Evolutionary conservation across 2,797 vertebrate species (phyloP).

Genomic region (Zenarchopterus dispar): DNA sequence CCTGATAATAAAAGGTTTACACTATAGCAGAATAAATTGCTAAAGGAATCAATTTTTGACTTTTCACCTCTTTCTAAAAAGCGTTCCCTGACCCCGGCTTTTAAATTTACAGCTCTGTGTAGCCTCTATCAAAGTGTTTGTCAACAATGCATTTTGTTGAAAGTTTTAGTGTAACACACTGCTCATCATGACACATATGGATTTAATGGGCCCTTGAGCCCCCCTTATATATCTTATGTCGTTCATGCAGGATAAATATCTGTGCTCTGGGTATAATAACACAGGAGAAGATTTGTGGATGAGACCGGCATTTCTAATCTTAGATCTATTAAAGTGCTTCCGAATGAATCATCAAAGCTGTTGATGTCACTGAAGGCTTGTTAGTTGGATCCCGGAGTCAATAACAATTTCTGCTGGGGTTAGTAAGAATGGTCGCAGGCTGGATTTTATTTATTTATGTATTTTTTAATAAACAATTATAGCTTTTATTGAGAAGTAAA

Average conservation of each 20-base stretch:
- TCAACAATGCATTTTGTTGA: constrained; percentile 64
- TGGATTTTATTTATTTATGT: not conserved
- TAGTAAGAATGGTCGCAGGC: constrained; percentile 40
- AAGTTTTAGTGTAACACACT: constrained; percentile 76
- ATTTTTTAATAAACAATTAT: constrained; percentile 28
- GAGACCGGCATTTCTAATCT: constrained; percentile 71
- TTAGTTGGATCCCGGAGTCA: constrained; percentile 64
- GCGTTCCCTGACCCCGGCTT: constrained; percentile 75
- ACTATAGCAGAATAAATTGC: constrained; percentile 75
- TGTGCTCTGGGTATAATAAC: constrained; percentile 70
- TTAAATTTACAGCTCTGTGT: constrained; percentile 72
- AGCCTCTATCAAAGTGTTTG: constrained; percentile 72
- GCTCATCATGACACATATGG: constrained; percentile 76
- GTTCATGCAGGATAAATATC: constrained; percentile 68
- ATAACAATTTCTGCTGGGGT: constrained; percentile 66
- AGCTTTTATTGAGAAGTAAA: constrained; percentile 1
- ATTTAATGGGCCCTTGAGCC: constrained; percentile 78
- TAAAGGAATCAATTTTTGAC: constrained; percentile 82
- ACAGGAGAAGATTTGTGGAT: constrained; percentile 72
- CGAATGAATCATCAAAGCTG: constrained; percentile 77
- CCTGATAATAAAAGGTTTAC: constrained; percentile 62
- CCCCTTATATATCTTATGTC: constrained; percentile 62
- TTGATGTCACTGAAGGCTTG: constrained; percentile 69
- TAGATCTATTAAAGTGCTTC: constrained; percentile 69
- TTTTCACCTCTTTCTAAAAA: constrained; percentile 77